Base-by-base conservation (phyloP, 2,113 vertebrate species). In the Sinosuthora webbiana region DNA sequence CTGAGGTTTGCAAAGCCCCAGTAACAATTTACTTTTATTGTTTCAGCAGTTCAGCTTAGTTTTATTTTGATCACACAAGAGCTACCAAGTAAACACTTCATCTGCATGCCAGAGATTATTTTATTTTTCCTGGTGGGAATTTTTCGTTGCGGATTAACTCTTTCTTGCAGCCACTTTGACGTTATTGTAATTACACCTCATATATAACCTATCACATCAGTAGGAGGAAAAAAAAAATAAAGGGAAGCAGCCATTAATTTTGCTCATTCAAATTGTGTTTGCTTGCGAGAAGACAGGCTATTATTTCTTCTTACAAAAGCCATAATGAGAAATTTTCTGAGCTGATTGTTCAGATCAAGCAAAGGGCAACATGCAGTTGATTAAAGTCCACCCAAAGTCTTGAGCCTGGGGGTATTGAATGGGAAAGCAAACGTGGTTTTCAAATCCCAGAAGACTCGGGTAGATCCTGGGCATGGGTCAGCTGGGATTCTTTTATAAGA, bases 321-420 rank as follows among this genome's bases (percentile, higher is more conserved):
- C 78, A 74, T 97, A 96, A 97, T 97, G 96, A 97, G 94, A 96
- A 96, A 95, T 97, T 75, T 97, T 96, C 96, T 94, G 73, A 96
- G 94, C 86, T 91, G 96, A 95, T 96, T 96, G 91, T 91, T 94
- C 55, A 3, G 86, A 95, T 95, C 90, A 97, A 96, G 83, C 70
- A 95, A 78, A 93, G 94, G 90, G 75, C 91, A 94, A 45, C 71
- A 64, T 92, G 90, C 53, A 77, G 93, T 95, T 95, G 95, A 97
- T 95, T 96, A 94, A 96, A 96, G 90, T 96, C 93, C 59, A 90
- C 78, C 86, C 84, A 53, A 88, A 87, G 30, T 47, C 59, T 76
- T 67, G 19, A 91, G 86, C 80, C 53, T 52, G 27, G 67, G 50
- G 20, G 1, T 55, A 71, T 44, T 19, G 7, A 83, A 68, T 56